Evolutionary conservation across 2,888 invertebrate species (phyloP).

Genomic region (Spodoptera picta): DNA sequence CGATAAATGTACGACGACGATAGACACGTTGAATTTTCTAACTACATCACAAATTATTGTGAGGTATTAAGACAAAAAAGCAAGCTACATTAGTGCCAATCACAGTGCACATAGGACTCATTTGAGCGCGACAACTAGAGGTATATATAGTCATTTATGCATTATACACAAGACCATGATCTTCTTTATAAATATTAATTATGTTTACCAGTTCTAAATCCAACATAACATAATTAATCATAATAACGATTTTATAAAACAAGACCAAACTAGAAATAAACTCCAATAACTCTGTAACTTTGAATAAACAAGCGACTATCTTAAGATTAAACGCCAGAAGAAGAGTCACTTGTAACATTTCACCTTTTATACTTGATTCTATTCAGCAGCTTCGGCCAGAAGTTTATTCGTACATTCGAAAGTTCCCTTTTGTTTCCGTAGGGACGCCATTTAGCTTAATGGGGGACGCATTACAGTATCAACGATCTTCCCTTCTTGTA

Average conservation of each 20-base stretch:
- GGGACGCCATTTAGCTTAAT: constrained; percentile 49
- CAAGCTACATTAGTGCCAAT: too few species aligned
- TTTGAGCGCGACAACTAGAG: too few species aligned
- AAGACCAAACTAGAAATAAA: constrained; percentile 4
- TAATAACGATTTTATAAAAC: constrained; percentile 19
- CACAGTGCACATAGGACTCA: too few species aligned
- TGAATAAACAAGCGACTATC: constrained; percentile 1
- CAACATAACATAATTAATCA: constrained; percentile 20
- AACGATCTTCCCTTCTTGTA: constrained; percentile 31
- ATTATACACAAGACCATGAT: too few species aligned
- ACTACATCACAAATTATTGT: too few species aligned
- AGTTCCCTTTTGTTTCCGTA: constrained; percentile 53
- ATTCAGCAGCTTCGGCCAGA: constrained; percentile 31
- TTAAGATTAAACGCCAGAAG: constrained; percentile 30
- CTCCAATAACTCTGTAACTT: constrained; percentile 25
- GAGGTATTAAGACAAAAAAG: too few species aligned
- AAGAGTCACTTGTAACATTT: constrained; percentile 40
- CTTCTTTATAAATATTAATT: too few species aligned
- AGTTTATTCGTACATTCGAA: constrained; percentile 51
- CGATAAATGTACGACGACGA: too few species aligned
- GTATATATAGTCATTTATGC: too few species aligned
- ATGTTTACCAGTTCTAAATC: too few species aligned
- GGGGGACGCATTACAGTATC: constrained; percentile 49
- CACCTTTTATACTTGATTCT: constrained; percentile 46
- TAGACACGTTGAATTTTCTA: too few species aligned